Base-by-base conservation (phyloP, 1,140 invertebrate genomes). In the Nautilus pompilius region DNA sequence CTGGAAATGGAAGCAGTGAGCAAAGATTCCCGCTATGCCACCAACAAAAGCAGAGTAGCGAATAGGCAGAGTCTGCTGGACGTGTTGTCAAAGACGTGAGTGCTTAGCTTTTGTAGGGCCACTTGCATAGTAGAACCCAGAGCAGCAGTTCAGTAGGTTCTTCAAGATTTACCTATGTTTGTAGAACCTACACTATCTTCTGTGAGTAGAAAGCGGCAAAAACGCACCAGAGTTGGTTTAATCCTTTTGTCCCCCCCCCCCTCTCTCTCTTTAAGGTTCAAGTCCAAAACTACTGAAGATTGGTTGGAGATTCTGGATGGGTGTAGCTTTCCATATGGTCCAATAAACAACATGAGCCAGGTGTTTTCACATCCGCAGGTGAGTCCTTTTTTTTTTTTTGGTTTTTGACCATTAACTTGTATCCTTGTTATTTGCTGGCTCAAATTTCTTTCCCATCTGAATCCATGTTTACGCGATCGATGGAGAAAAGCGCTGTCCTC, bases 351-450 rank as follows among this genome's bases (percentile, higher is more conserved):
- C 15, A 88, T 98, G 74, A 80, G 86, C 60, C 87, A 94, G 73
- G 91, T 93, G 0, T 98, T 98, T 78, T 84, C 88, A 53, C 93
- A 97, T 84, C 89, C 89, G 5, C 94, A 97, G 83, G 87, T 96
- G 48, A 22, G 28, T 32, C 41, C 34, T 17, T 10, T 22, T 41
- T 8, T 41, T 10, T 8, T 41, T 41, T n/a, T 41, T 41, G 8
- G 36, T 10, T 41, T n/a, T 41, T 41, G 8, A 10, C 8, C n/a
- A 10, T 41, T n/a, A 41, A 41, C 36, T 8, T 41, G 36, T 41
- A 10, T 10, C 8, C n/a, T 41, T 41, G 36, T 41, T 41, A 41
- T 41, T 8, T n/a, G n/a, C 8, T 41, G 36, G 8, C n/a, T 41
- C 8, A n/a, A 10, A 10, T 41, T 41, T n/a, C 36, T 41, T n/a